These are phyloP conservation scores for Agelastica alni DNA, from an alignment of 2,888 invertebrate genomes.

Conservation along the genomic window DNA sequence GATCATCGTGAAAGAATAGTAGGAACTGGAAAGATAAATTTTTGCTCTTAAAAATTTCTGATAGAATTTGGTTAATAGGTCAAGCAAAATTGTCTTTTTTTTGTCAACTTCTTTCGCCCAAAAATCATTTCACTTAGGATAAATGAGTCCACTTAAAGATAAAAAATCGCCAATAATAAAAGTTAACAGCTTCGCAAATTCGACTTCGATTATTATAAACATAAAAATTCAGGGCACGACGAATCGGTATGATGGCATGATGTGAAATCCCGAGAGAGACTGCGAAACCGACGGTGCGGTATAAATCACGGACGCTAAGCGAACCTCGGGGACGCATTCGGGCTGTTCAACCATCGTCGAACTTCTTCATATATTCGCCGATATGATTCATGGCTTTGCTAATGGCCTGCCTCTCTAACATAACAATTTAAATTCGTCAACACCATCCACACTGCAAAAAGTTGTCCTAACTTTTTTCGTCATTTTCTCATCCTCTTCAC, in stretches of 20 bases:
- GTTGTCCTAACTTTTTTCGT: too few species aligned
- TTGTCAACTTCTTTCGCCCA: too few species aligned
- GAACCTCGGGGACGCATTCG: conserved; percentile 48
- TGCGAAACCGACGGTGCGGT: conserved; percentile 31
- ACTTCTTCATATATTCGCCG: conserved; percentile 18
- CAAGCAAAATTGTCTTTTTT: too few species aligned
- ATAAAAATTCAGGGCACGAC: conserved; percentile 31
- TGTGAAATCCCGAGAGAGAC: conserved; percentile 30
- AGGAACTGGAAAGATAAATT: too few species aligned
- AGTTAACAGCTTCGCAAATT: conserved; percentile 18
- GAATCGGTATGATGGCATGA: conserved; percentile 30
- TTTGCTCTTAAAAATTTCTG: too few species aligned
- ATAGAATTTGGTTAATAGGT: too few species aligned
- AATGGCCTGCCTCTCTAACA: conserved; percentile 42
- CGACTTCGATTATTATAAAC: conserved; percentile 29
- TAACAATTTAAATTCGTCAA: conserved; percentile 39
- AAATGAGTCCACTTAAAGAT: conserved; percentile 21
- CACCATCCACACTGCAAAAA: conserved; percentile 6
- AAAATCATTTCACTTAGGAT: conserved; percentile 1
- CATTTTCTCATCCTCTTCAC: too few species aligned
- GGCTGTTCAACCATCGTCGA: conserved; percentile 28
- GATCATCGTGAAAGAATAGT: too few species aligned
- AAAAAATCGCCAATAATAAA: conserved; percentile 27
- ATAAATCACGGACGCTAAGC: conserved; percentile 48
- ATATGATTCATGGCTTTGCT: conserved; percentile 47